Conservation (phyloP, 2,113 vertebrate species). For the Otus sunia region DNA sequence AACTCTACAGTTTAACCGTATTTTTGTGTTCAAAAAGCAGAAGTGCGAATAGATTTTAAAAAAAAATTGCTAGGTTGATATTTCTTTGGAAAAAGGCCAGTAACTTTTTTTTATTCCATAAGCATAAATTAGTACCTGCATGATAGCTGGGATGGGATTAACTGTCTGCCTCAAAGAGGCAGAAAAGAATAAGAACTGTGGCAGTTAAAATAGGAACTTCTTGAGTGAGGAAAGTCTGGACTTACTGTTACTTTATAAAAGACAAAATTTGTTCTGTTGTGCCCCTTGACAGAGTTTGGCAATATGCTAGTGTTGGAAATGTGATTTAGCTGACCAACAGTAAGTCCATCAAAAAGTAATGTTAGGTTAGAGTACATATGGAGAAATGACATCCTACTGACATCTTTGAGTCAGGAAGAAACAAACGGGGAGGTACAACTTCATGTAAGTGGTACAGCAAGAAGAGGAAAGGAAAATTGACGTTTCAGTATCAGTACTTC, state of each 20-base stretch:
- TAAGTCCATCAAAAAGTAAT: neutral
- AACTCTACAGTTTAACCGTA: neutral
- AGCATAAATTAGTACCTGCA: neutral
- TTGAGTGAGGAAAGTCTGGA: neutral
- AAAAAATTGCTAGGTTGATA: neutral
- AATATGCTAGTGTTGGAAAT: neutral
- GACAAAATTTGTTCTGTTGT: neutral
- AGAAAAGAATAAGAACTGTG: neutral
- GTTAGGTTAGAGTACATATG: neutral
- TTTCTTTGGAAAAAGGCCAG: neutral
- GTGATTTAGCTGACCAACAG: neutral
- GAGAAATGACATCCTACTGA: neutral
- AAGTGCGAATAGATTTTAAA: neutral
- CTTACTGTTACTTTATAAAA: neutral
- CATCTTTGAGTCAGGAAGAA: neutral
- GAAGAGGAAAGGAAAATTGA: neutral
- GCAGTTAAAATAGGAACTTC: neutral
- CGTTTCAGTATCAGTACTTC: neutral
- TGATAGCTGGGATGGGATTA: neutral
- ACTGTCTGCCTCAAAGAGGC: neutral
- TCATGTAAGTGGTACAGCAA: neutral
- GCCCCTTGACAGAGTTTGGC: neutral
- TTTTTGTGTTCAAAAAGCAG: neutral
- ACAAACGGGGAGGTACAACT: neutral
- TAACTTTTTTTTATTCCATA: neutral